Base-by-base conservation (phyloP, 2,888 invertebrate genomes). In the Xanthorhoe designata region DNA sequence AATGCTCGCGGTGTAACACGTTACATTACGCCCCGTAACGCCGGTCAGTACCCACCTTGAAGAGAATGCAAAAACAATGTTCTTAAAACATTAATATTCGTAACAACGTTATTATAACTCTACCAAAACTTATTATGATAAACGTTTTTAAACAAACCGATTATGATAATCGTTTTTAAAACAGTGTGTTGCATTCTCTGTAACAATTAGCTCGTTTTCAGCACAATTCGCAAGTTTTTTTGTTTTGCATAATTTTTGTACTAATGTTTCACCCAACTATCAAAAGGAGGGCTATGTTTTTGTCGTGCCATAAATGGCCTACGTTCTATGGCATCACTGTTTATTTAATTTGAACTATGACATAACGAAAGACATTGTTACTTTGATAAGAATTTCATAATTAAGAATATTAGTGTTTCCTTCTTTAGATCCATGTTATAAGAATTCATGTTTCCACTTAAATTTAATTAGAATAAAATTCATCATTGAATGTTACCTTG, bases 381-480 rank as follows among this genome's bases (percentile, higher is more conserved):
- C 84, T 89, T 92, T 90, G 85, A 87, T 92, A 92, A 90, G 89
- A 90, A 92, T 91, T 90, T 89, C 89, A 83, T 92, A 91, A 88
- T 87, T 93, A 93, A 91, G 92, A 86, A 82, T 92, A 92, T 89
- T 85, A 93, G 91, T 80, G 90, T 92, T 92, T 91, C 87, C 92
- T 93, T 92, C 92, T 92, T 90, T 93, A 93, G 93, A 91, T 89
- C 89, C 93, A 90, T 92, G 92, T 92, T 92, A 91, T 92, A 90
- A 91, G 90, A 87, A 89, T 92, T 91, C 92, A 93, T 92, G 92
- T 93, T 93, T 93, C 92, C 93, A 93, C 90, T 88, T 92, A 91
- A 87, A 90, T 85, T 86, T 91, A 92, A 92, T 90, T 93, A 93
- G 92, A 93, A 90, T 92, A 90, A 85, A 92, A 88, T 87, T 91